phyloP scores from a whole-genome alignment of 1,140 invertebrate species.

The Spodoptera litura region DNA sequence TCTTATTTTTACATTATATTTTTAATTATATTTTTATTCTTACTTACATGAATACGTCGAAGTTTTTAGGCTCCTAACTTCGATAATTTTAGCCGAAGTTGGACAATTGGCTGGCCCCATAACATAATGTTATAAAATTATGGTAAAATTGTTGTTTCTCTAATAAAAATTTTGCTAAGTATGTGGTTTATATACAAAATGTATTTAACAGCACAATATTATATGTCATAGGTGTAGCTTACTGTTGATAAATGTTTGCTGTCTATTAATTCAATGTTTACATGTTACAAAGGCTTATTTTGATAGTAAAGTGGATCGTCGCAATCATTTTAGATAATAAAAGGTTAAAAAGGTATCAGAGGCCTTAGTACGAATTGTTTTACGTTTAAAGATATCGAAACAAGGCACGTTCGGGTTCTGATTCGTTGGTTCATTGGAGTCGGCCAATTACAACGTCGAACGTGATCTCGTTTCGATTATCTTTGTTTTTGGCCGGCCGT shows the following conservation, averaged over 20 bases:
- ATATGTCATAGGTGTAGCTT: conserved; percentile 4
- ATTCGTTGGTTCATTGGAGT: no score
- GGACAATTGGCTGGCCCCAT: background rate
- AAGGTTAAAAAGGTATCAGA: no score
- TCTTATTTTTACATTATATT: no score
- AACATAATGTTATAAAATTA: background rate
- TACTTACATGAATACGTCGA: no score
- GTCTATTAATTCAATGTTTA: background rate
- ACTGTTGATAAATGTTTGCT: background rate
- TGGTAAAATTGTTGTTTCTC: background rate
- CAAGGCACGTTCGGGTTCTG: no score
- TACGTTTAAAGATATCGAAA: no score
- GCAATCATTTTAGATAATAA: background rate
- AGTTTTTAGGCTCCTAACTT: background rate
- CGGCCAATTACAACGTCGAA: no score
- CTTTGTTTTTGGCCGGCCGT: no score
- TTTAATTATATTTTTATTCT: no score
- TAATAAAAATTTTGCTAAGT: no score
- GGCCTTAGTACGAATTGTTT: no score
- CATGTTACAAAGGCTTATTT: background rate
- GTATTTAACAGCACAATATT: background rate
- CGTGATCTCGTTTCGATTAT: no score
- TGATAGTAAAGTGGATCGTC: background rate
- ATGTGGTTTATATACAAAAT: conserved; percentile 19
- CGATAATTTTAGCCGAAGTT: background rate